phyloP scores from a whole-genome alignment of 2,888 invertebrate species.

The Tricholauxania praeusta region DNA sequence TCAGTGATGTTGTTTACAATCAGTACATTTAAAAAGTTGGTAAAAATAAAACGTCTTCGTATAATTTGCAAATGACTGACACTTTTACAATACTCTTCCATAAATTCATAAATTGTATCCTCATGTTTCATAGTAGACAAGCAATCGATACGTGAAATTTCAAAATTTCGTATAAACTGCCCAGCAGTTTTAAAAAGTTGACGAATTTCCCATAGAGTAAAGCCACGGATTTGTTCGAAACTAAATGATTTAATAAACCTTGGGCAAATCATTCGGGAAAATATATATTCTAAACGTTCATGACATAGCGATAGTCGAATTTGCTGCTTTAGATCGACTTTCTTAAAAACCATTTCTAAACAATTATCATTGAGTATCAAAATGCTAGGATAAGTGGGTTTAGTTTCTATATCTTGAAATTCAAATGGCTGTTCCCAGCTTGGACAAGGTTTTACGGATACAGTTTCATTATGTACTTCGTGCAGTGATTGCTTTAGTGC shows the following conservation, averaged over 20 bases:
- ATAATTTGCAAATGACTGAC: constrained; percentile 21
- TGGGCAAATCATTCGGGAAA: constrained; percentile 34
- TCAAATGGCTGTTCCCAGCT: constrained; percentile 39
- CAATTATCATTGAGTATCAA: constrained; percentile 38
- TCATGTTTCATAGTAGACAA: neutral
- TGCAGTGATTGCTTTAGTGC: constrained; percentile 30
- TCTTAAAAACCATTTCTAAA: constrained; percentile 32
- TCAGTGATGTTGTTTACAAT: constrained; percentile 25
- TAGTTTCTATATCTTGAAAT: neutral
- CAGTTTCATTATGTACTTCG: constrained; percentile 11
- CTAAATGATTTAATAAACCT: constrained; percentile 6
- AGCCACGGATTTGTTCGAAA: constrained; percentile 4
- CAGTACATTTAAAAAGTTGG: constrained; percentile 14
- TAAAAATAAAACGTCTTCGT: constrained; percentile 7
- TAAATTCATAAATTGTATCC: constrained; percentile 22
- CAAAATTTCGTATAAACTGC: constrained; percentile 21
- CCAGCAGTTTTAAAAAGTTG: constrained; percentile 32
- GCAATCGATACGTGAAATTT: constrained; percentile 11
- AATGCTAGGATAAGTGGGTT: neutral
- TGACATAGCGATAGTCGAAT: constrained; percentile 38
- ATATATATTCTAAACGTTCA: constrained; percentile 35
- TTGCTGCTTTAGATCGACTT: constrained; percentile 31
- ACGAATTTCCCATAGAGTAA: constrained; percentile 22
- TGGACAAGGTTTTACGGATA: constrained; percentile 30
- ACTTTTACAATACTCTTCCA: constrained; percentile 21